Conservation (phyloP, 2,113 vertebrate genomes). For the Sclerurus mexicanus region DNA sequence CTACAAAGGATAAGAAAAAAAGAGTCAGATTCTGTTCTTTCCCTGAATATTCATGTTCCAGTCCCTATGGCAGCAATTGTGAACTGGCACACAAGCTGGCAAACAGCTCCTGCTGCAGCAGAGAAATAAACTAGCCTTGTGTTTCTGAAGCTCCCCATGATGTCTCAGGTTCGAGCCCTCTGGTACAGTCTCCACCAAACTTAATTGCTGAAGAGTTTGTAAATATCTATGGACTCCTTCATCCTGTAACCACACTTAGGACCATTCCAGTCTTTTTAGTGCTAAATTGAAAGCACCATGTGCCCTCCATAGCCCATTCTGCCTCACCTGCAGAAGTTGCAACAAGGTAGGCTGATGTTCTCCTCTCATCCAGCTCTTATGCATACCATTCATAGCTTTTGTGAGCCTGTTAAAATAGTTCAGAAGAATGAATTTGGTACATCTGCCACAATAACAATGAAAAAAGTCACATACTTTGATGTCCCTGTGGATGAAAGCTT, state of each 20-base stretch:
- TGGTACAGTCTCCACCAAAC: background rate
- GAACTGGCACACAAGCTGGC: background rate
- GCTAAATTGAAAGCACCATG: background rate
- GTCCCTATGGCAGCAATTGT: background rate
- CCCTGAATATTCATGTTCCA: background rate
- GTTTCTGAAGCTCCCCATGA: background rate
- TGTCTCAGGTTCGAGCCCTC: background rate
- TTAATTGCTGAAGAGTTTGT: background rate
- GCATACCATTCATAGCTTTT: background rate
- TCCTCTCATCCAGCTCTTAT: conserved; percentile 15
- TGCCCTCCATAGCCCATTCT: background rate
- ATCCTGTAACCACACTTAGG: background rate
- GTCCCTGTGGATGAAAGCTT: conserved; percentile 9
- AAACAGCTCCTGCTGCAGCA: background rate
- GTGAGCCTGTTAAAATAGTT: conserved; percentile 45
- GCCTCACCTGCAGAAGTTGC: conserved; percentile 31
- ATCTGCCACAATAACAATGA: conserved; percentile 3
- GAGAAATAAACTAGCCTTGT: background rate
- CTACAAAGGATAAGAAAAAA: background rate
- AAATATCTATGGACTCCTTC: conserved; percentile 7
- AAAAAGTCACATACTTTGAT: conserved; percentile 17
- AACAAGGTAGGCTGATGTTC: background rate
- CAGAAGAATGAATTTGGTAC: conserved; percentile 48
- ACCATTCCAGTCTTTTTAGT: background rate
- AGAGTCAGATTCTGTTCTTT: background rate